These are phyloP conservation scores for Cerceris rybyensis DNA, from an alignment of 2,888 invertebrate genomes.

Conservation along the genomic window DNA sequence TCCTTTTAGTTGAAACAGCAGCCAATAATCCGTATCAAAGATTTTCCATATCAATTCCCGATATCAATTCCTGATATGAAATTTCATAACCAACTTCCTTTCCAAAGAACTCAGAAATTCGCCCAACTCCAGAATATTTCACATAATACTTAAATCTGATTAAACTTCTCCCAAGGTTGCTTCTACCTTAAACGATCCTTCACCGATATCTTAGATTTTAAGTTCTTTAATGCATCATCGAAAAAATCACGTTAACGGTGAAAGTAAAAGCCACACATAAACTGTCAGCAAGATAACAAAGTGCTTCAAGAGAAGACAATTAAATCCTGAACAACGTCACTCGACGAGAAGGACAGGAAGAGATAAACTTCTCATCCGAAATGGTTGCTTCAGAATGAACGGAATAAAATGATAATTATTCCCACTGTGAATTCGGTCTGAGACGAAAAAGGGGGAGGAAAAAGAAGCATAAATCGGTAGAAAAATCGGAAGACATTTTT, in stretches of 20 bases:
- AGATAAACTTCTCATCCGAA: background rate
- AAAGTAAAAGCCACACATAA: slow-evolving; percentile 39
- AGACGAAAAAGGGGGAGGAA: background rate
- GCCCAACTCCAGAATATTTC: no score
- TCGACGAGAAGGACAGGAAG: background rate
- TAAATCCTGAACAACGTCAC: background rate
- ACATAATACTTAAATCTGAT: slow-evolving; percentile 49
- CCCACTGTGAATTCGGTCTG: background rate
- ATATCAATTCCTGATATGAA: no score
- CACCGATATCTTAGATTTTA: slow-evolving; percentile 42
- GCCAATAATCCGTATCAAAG: no score
- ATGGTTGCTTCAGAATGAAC: background rate
- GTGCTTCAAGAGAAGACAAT: background rate
- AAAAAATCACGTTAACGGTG: slow-evolving; percentile 37
- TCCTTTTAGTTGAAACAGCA: no score
- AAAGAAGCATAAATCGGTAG: slow-evolving; percentile 14
- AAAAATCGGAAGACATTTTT: slow-evolving; percentile 13
- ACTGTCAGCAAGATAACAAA: slow-evolving; percentile 28
- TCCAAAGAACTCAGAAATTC: background rate
- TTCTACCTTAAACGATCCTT: slow-evolving; percentile 34
- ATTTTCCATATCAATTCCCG: no score
- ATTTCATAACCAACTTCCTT: no score
- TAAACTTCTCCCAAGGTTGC: slow-evolving; percentile 54
- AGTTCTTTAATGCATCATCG: slow-evolving; percentile 43
- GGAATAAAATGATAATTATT: no score